A percentile compares a stretch with the other conserved stretches of the same genome.
phyloP scores from a whole-genome alignment of 2,113 vertebrate genomes.

The Stictonetta naevosa region DNA sequence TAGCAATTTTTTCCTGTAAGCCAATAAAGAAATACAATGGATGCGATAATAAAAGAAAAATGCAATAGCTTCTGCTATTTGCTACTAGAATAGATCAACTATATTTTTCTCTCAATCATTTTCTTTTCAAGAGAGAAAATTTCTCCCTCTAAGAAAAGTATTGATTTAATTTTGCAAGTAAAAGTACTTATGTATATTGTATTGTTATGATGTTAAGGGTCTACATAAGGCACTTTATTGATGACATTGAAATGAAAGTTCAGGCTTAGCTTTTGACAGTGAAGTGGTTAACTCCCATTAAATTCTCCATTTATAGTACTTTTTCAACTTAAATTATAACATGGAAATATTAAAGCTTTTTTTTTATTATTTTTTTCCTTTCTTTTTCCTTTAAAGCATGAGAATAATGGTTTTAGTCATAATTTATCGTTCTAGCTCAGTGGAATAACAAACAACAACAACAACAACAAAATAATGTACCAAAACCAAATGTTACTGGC shows the following conservation, averaged over 20 bases:
- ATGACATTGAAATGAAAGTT: background rate
- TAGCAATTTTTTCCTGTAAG: background rate
- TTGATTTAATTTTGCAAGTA: background rate
- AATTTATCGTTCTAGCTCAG: slow-evolving; percentile 38
- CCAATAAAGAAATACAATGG: slow-evolving; percentile 2
- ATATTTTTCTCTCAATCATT: background rate
- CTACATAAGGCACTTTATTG: slow-evolving; percentile 7
- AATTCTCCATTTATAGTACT: slow-evolving; percentile 53
- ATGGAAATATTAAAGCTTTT: background rate
- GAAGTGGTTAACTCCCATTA: slow-evolving; percentile 68
- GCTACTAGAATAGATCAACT: background rate
- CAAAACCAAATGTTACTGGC: slow-evolving; percentile 8
- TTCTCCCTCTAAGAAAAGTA: background rate
- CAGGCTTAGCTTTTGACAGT: slow-evolving; percentile 52
- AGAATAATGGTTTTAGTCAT: slow-evolving; percentile 31
- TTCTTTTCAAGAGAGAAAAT: background rate
- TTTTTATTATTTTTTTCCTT: background rate
- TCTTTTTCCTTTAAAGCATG: slow-evolving; percentile 40
- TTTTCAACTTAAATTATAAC: slow-evolving; percentile 38
- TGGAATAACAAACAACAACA: slow-evolving; percentile 16
- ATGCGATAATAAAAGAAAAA: background rate
- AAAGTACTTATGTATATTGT: background rate
- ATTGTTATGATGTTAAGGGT: background rate
- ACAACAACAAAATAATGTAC: background rate
- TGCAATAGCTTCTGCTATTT: background rate